Percentiles rank a stretch among this genome's conserved stretches.
These are phyloP conservation scores for Coreius guichenoti DNA, from an alignment of 2,797 vertebrate species.

Conservation along the genomic window DNA sequence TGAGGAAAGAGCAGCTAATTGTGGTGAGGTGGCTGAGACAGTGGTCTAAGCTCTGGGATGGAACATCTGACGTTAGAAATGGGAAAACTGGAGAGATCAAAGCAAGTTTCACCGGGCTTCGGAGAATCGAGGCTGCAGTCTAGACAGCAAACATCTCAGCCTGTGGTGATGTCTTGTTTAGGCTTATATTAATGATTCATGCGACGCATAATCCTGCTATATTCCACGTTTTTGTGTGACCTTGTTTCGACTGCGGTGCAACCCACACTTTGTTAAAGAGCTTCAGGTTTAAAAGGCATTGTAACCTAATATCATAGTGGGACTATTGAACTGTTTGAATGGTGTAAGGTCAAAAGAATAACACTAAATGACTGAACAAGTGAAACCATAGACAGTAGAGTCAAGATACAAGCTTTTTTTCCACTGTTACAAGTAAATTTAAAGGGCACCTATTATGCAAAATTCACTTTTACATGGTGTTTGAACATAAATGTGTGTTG, in stretches of 20 bases:
- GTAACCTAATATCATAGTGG: not conserved
- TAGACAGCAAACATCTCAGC: slow-evolving; percentile 54
- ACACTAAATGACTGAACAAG: not conserved
- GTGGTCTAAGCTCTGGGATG: slow-evolving; percentile 51
- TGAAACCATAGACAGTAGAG: not conserved
- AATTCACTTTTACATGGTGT: too few species aligned
- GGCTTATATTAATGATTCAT: slow-evolving; percentile 48
- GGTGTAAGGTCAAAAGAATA: not conserved
- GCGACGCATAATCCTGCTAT: not conserved
- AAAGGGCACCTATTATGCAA: too few species aligned
- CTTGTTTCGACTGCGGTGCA: slow-evolving; percentile 18
- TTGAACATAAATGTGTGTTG: too few species aligned
- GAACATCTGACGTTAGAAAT: slow-evolving; percentile 59
- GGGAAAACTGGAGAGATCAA: slow-evolving; percentile 54
- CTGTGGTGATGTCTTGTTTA: slow-evolving; percentile 50
- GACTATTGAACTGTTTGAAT: slow-evolving; percentile 3
- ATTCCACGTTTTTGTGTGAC: slow-evolving; percentile 13
- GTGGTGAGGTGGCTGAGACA: slow-evolving; percentile 53
- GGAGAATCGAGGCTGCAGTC: slow-evolving; percentile 47
- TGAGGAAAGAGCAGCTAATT: slow-evolving; percentile 61
- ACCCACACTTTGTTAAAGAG: not conserved
- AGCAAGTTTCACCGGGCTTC: slow-evolving; percentile 37
- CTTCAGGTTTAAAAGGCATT: slow-evolving; percentile 11
- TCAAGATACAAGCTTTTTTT: not conserved
- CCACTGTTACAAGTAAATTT: not conserved